Evolutionary conservation across 30 jellyfish, hydroid and myxozoan genomes (phyloP).

Genomic region (Sanderia malayensis): DNA sequence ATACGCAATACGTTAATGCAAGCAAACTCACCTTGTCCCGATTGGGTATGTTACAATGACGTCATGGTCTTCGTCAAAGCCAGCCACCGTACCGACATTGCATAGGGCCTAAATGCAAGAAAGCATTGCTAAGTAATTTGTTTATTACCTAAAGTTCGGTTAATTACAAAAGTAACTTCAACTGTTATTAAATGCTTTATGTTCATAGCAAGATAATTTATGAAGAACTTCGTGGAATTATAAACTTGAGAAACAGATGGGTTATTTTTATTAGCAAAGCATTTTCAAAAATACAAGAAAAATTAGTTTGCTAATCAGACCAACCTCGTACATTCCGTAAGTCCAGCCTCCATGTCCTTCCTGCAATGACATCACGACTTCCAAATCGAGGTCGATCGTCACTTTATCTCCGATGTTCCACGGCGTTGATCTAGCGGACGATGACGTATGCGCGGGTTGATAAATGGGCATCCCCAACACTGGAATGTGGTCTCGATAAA

Average conservation of each 20-base stretch:
- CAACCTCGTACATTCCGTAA: slow-evolving; percentile 91
- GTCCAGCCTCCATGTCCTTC: slow-evolving; percentile 99
- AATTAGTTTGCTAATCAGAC: background rate
- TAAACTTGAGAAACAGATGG: no score
- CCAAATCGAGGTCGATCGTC: slow-evolving; percentile 72
- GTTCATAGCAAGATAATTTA: no score
- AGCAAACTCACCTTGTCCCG: slow-evolving; percentile 73
- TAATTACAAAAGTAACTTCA: no score
- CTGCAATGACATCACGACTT: slow-evolving; percentile 82
- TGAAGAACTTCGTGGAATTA: no score
- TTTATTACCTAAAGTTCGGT: no score
- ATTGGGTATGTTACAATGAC: slow-evolving; percentile 80
- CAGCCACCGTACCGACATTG: slow-evolving; percentile 61
- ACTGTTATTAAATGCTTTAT: no score
- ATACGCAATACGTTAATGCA: no score
- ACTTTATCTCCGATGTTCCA: slow-evolving; percentile 81
- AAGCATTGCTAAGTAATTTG: no score
- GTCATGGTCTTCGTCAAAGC: slow-evolving; percentile 90
- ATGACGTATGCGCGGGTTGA: slow-evolving; percentile 4
- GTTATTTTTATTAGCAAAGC: no score
- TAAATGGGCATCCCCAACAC: slow-evolving; percentile 60
- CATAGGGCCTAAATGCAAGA: slow-evolving; percentile 95
- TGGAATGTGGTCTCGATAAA: slow-evolving; percentile 88
- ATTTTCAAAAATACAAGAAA: background rate
- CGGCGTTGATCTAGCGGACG: slow-evolving; percentile 12